Percentiles rank a stretch among this genome's conserved stretches.
phyloP scores from a whole-genome alignment of 2,888 invertebrate genomes.

The Conomelus anceps region DNA sequence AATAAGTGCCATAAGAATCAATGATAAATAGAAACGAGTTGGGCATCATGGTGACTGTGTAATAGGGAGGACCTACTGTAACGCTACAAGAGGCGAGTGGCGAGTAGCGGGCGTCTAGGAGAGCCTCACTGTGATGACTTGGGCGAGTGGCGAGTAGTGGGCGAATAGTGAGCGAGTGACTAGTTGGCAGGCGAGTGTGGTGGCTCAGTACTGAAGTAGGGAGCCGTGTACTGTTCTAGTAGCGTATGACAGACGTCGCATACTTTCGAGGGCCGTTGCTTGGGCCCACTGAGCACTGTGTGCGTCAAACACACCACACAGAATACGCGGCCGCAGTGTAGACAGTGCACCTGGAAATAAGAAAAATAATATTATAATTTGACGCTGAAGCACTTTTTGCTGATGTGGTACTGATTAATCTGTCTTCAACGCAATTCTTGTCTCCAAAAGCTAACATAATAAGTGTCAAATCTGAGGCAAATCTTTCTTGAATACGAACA shows the following conservation, averaged over 20 bases:
- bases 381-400: too few relatives aligned
- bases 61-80: too few relatives aligned
- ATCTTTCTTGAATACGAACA: conserved; percentile 81
- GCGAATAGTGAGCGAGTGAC: not conserved
- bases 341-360: conserved; percentile 65
- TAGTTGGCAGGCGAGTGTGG: conserved; percentile 43
- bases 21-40: too few relatives aligned
- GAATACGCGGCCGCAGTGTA: conserved; percentile 94
- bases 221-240: conserved; percentile 81
- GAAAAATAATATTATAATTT: conserved; percentile 20
- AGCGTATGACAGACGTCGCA: conserved; percentile 97
- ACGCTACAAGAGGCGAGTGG: too few relatives aligned
- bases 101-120: too few relatives aligned
- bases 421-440: conserved; percentile 76
- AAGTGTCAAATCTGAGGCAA: conserved; percentile 75
- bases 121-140: too few relatives aligned
- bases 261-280: conserved; percentile 77
- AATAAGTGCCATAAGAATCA: too few relatives aligned
- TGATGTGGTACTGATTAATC: conserved; percentile 91
- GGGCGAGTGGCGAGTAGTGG: too few relatives aligned
- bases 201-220: conserved; percentile 83
- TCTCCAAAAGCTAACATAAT: conserved; percentile 83
- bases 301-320: conserved; percentile 79
- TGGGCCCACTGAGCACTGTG: conserved; percentile 78
- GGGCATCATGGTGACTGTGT: too few relatives aligned